Evolutionary conservation across 2,888 invertebrate species (phyloP).

Genomic region (Pollenia griseotomentosa): DNA sequence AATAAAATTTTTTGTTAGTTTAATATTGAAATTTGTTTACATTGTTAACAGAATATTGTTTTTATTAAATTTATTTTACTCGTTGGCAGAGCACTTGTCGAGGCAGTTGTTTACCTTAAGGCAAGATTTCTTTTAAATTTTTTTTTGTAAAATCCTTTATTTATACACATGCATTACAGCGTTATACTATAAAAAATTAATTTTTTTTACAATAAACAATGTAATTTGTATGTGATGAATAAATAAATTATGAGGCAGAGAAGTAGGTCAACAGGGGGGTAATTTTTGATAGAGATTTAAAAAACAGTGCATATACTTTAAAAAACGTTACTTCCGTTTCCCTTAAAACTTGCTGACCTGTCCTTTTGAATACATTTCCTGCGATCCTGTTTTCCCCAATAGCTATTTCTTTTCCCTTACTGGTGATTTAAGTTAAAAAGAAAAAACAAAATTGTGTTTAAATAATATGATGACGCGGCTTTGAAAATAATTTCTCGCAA

Average conservation of each 20-base stretch:
- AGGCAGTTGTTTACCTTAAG: constrained; percentile 55
- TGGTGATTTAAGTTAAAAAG: not conserved
- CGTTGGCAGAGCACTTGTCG: constrained; percentile 42
- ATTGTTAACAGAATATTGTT: constrained; percentile 37
- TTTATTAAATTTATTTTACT: not conserved
- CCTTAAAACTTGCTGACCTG: not conserved
- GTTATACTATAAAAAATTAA: not conserved
- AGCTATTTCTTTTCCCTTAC: not conserved
- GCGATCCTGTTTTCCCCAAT: not conserved
- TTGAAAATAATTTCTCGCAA: constrained; percentile 84
- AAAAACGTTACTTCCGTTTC: no score
- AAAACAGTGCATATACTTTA: no score
- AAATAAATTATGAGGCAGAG: constrained; percentile 35
- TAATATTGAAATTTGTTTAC: constrained; percentile 61
- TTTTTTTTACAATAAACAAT: not conserved
- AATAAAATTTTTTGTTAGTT: constrained; percentile 56
- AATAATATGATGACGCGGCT: constrained; percentile 84
- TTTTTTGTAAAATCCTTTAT: constrained; percentile 43
- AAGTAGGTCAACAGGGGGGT: constrained; percentile 16
- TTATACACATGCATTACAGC: constrained; percentile 22
- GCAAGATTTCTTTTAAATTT: constrained; percentile 42
- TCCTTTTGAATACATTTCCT: not conserved
- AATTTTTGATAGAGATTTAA: not conserved
- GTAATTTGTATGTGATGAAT: constrained; percentile 6
- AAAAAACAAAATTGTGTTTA: constrained; percentile 76